These are phyloP conservation scores for Nephrotoma flavescens DNA, from an alignment of 2,888 invertebrate species.

Conservation along the genomic window DNA sequence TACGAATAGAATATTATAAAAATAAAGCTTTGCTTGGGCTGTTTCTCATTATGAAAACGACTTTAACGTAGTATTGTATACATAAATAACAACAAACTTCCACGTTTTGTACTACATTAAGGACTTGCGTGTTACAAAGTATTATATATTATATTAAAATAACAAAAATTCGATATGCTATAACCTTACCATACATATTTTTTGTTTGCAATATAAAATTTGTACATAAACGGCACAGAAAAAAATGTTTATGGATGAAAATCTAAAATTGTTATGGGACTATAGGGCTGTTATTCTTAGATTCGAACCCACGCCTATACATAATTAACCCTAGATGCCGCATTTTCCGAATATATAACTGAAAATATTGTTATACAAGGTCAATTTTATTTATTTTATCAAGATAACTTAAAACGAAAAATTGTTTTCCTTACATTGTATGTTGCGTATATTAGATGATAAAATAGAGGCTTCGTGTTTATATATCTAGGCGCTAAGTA, in stretches of 20 bases:
- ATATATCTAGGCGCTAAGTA: not conserved
- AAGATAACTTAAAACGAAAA: not conserved
- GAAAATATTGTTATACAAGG: not conserved
- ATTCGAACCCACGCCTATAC: not conserved
- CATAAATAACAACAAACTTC: not conserved
- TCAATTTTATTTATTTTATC: not conserved
- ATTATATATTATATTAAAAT: not conserved
- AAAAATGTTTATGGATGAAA: not conserved
- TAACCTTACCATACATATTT: not conserved
- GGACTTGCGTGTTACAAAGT: not conserved
- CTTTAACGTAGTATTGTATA: not conserved
- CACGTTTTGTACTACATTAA: not conserved
- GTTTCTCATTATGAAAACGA: not conserved
- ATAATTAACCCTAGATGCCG: not conserved
- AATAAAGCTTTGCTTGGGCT: not conserved
- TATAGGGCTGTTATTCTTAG: not conserved
- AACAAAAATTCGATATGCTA: not conserved
- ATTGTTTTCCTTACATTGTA: not conserved
- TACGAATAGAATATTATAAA: not conserved
- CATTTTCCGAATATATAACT: not conserved
- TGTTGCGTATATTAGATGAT: not conserved
- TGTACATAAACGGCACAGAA: not conserved
- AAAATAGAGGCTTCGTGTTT: not conserved
- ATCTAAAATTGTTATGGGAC: not conserved
- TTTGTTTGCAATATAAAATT: not conserved